Base-by-base conservation (phyloP, 2,888 invertebrate species). In the Xylota segnis region DNA sequence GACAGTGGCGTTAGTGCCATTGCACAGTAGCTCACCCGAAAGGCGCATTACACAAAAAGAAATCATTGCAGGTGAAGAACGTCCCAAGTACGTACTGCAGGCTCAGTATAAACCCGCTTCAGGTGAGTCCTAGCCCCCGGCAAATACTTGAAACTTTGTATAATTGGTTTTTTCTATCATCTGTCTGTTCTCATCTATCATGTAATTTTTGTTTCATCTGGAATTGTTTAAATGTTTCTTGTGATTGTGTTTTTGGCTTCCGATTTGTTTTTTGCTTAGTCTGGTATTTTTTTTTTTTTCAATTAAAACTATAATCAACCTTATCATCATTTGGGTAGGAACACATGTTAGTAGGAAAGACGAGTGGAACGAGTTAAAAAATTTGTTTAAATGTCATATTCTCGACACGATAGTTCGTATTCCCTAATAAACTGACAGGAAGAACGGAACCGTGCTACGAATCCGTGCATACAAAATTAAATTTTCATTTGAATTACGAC, bases 51-150 rank as follows among this genome's bases (percentile, higher is more conserved):
- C 92, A 76, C 94, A 94, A 83, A 95, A 95, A 89, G 95, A 95
- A 90, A 95, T 95, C 82, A 94, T 95, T 2, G 94, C 94, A 14
- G 94, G 94, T 0, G 94, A 95, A 89, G 94, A 95, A 89, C 91
- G 94, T 16, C 94, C 94, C 3, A 93, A 94, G 83, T 94, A 92
- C 87, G 89, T 92, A 34, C 88, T 92, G 18, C 91, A 91, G 86
- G 90, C 92, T 0, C 91, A 91, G 84, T 92, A 91, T 68, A 91
- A 90, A 87, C 90, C 90, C 78, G 88, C 89, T 61, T 88, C 92
- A 81, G 89, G 90, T 90, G 89, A 82, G 87, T 87, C 10, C 1
- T 7, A 27, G 23, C 16, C 45, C 16, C 54, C n/a, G 18, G 37
- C 9, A 37, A 4, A 29, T 34, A 16, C 5, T 5, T 18, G 2